phyloP scores from a whole-genome alignment of 2,797 vertebrate species.

The Parauchenoglanis ngamensis region DNA sequence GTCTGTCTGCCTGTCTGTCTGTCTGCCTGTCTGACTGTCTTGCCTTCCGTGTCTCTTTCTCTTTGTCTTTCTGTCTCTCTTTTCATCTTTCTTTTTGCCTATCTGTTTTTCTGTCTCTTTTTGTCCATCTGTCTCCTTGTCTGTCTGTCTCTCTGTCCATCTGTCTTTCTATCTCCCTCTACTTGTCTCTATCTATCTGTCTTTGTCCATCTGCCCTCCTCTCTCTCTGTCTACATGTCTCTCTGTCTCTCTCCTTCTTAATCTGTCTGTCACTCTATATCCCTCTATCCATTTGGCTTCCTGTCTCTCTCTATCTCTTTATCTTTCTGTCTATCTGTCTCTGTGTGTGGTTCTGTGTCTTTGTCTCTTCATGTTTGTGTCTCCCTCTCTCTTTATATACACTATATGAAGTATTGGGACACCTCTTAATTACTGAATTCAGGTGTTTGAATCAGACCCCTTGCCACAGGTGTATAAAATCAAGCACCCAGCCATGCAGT shows the following conservation, averaged over 20 bases:
- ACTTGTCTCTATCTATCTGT: not conserved
- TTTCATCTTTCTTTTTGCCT: not conserved
- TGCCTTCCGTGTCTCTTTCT: not conserved
- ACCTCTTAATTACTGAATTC: no score
- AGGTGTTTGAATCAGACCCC: no score
- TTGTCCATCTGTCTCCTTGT: not conserved
- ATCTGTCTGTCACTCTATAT: not conserved
- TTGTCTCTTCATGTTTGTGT: no score
- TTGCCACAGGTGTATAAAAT: no score
- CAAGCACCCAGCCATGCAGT: no score
- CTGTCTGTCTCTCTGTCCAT: not conserved
- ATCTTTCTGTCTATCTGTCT: not conserved
- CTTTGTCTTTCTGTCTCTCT: not conserved
- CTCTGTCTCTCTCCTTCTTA: not conserved
- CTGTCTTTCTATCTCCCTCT: not conserved
- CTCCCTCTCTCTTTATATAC: no score
- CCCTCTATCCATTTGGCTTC: no score
- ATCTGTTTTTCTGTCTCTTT: not conserved
- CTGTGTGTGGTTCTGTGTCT: no score
- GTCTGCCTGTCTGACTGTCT: not conserved
- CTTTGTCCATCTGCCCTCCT: not conserved
- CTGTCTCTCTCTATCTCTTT: not conserved
- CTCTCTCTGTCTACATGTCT: not conserved
- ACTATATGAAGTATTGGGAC: no score
- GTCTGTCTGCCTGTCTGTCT: conserved; percentile 8